Percentiles rank a stretch among this genome's conserved stretches.
These are phyloP conservation scores for Ennomos quercinarius DNA, from an alignment of 2,888 invertebrate genomes.

Conservation along the genomic window DNA sequence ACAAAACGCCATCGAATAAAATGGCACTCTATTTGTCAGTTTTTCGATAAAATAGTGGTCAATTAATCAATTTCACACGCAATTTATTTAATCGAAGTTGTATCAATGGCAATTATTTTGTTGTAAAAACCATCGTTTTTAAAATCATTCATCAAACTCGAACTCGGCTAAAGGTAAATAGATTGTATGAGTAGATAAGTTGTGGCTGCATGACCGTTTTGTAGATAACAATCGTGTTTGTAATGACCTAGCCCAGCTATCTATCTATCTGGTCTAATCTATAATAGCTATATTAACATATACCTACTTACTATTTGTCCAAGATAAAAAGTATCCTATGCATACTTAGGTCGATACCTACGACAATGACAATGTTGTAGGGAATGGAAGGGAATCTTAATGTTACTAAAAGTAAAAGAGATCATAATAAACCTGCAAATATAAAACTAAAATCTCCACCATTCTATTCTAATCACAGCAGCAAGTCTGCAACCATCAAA, in stretches of 20 bases:
- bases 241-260: conserved; percentile 14
- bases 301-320: too few species aligned
- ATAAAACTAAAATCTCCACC: too few species aligned
- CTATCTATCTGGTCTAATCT: conserved; percentile 4
- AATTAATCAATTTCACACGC: conserved; percentile 23
- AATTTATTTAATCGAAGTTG: not conserved
- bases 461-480: not conserved
- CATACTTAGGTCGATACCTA: too few species aligned
- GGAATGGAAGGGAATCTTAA: too few species aligned
- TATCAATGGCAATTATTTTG: not conserved
- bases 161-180: conserved; percentile 11
- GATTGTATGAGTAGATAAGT: conserved; percentile 12
- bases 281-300: too few species aligned
- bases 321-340: too few species aligned
- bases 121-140: not conserved
- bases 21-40: conserved; percentile 10
- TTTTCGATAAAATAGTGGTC: conserved; percentile 10
- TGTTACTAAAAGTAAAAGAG: too few species aligned
- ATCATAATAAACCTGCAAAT: too few species aligned
- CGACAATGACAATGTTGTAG: too few species aligned
- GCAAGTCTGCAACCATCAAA: too few species aligned
- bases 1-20: conserved; percentile 35
- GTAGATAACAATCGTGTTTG: conserved; percentile 15
- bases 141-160: not conserved
- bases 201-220: conserved; percentile 13